Base-by-base conservation (phyloP, 2,797 vertebrate genomes). In the Lacerta viridis region DNA sequence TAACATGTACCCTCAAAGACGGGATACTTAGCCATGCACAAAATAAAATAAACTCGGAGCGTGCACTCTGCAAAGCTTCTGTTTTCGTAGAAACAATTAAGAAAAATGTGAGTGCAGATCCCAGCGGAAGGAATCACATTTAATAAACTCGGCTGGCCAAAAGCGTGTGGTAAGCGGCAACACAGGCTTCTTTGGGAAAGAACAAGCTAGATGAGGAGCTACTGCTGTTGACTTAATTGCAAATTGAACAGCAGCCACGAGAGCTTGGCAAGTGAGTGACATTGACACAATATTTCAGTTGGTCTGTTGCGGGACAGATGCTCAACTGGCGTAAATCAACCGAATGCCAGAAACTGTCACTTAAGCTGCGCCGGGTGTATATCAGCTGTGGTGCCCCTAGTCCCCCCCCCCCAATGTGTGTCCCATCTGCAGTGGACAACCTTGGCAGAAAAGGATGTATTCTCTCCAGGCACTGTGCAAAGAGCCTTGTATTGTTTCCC, bases 21-120 rank as follows among this genome's bases (percentile, higher is more conserved):
- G n/a, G 66, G 25, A 76, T 64, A 0, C 39, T 90, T 23, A 89
- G 71, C 86, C 66, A 11, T 0, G 0, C 36, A 1, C 5, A 0
- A 50, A n/a, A 85, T 61, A 50, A 68, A 10, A 5, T 50, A n/a
- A 87, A 11, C 80, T 68, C 15, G 17, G 0, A 1, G 46, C 61
- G 46, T 79, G 84, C 86, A 2, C 50, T 86, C 82, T 0, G 0
- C 91, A 72, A 81, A 83, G 80, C 3, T 66, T 64, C 64, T 50
- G 59, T 68, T 82, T 72, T 61, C 86, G n/a, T 23, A 69, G 83
- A 36, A 90, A 1, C 66, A 78, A 41, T 87, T 66, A 69, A 91
- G 82, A 74, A 71, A 80, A 92, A 92, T 0, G 41, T 29, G 78
- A 84, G 41, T 74, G 91, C 11, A 0, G 0, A 0, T 89, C 93